phyloP scores from a whole-genome alignment of 2,888 invertebrate genomes.

The Pheosia gnoma region DNA sequence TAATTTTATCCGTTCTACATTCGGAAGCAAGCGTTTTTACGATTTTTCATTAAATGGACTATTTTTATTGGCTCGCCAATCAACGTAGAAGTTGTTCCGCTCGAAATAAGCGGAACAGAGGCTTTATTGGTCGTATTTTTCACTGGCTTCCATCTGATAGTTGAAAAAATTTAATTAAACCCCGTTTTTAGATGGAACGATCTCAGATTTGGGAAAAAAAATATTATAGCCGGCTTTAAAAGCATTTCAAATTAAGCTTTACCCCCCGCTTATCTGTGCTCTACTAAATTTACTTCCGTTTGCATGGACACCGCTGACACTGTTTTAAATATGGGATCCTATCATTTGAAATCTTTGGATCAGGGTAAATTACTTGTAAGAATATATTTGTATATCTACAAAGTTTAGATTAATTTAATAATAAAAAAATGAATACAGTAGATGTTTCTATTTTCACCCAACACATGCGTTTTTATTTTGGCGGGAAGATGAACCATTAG shows the following conservation, averaged over 20 bases:
- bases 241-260: slow-evolving; percentile 48
- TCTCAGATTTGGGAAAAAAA: slow-evolving; percentile 43
- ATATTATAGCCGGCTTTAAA: slow-evolving; percentile 50
- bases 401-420: slow-evolving; percentile 18
- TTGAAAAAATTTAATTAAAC: slow-evolving; percentile 65
- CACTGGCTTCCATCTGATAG: slow-evolving; percentile 58
- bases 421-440: no score
- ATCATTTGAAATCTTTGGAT: slow-evolving; percentile 44
- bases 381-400: slow-evolving; percentile 36
- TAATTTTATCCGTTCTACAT: slow-evolving; percentile 58
- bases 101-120: slow-evolving; percentile 42
- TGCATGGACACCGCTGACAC: slow-evolving; percentile 39
- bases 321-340: slow-evolving; percentile 44
- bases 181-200: slow-evolving; percentile 55
- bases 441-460: no score
- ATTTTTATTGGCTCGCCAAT: slow-evolving; percentile 48
- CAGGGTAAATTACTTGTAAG: slow-evolving; percentile 43
- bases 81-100: slow-evolving; percentile 36
- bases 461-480: no score
- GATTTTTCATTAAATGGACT: slow-evolving; percentile 56
- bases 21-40: slow-evolving; percentile 58
- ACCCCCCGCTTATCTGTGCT: slow-evolving; percentile 48
- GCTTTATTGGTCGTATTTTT: slow-evolving; percentile 54
- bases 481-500: no score
- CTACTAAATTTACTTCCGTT: slow-evolving; percentile 49